Base-by-base conservation (phyloP, 2,797 vertebrate genomes). In the Glossophaga mutica region DNA sequence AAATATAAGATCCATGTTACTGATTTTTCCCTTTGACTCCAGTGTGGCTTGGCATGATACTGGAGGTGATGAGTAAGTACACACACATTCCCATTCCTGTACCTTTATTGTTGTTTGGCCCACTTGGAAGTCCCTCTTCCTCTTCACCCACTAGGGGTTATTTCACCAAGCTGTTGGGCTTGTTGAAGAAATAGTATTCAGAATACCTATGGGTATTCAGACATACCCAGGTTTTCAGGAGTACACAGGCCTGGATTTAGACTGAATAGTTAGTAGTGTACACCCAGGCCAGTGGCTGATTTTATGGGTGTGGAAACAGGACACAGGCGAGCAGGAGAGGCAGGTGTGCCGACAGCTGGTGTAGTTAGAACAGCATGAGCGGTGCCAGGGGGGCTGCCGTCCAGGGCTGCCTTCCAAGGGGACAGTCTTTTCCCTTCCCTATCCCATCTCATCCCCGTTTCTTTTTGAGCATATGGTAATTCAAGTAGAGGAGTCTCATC, bases 1-100 rank as follows among this genome's bases (percentile, higher is more conserved):
- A 74, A 81, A 70, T 42, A 1, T 7, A 48, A 84, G 21, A 57
- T 79, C 32, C 2, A 8, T 29, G 3, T 85, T 34, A 12, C n/a
- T 83, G 42, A 46, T 50, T 83, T 82, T 52, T 52, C 21, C 6
- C 88, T 93, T 83, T 91, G 62, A 24, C 74, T 70, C 18, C 32
- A 29, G 5, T 39, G 16, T 22, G 42, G 39, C 4, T 21, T 0
- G 4, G 6, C 11, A 15, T 0, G 10, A 1, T 59, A 6, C 24
- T 46, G 42, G 22, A 18, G n/a, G 29, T 3, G 50, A 71, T 9
- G 7, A 6, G 2, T 15, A 71, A 57, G 37, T 55, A 6, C 4
- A 32, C 5, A n/a, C 12, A 32, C 2, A 0, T 32, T 5, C 14
- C 24, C 32, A 0, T 65, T 77, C 6, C 37, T 87, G 16, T 2